Evolutionary conservation across 2,113 vertebrate species (phyloP), one percentile per base, ranked within the genome.

Genomic region (Limanda limanda): DNA sequence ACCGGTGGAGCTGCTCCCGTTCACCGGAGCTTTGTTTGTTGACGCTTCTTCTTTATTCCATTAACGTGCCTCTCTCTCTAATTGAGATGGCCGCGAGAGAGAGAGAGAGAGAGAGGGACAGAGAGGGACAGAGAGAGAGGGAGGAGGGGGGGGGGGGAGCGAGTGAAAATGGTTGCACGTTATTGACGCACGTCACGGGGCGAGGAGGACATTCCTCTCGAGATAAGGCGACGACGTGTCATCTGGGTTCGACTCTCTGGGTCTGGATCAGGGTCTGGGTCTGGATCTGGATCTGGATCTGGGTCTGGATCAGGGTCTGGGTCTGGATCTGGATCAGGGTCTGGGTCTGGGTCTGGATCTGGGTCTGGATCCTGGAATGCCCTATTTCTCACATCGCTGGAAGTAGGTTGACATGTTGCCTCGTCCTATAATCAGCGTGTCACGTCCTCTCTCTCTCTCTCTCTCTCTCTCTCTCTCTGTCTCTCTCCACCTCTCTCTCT

Each of bases 31-130:
- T 86, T 94, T 94, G 92, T 92, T 93, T 93, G 88, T 90, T 90
- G 88, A 81, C 68, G 88, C 74, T 94, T 94, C 74, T 94, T 94
- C 94, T 94, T 94, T 94, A 93, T 94, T 93, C 94, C 88, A 95
- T 94, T 94, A 94, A 93, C 88, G 91, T 89, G 90, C 83, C 81
- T 93, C n/a, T n/a, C n/a, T n/a, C n/a, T n/a, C 91, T 94, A 94
- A 94, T 94, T 94, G 94, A 94, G 93, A 94, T 95, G 94, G 94
- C 94, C 93, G 94, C 94, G 93, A 92, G 94, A 94, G 92, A 48
- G 47, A 7, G 47, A 5, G 47, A 48, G 47, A 48, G 47, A 7
- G 47, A 7, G 47, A 51, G 47, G n/a, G n/a, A n/a, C 14, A 51
- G 18, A n/a, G n/a, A n/a, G n/a, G n/a, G n/a, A n/a, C 7, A 4